Evolutionary conservation across 2,113 vertebrate species (phyloP), one percentile per base, ranked within the genome.

Genomic region (Anoura caudifer): DNA sequence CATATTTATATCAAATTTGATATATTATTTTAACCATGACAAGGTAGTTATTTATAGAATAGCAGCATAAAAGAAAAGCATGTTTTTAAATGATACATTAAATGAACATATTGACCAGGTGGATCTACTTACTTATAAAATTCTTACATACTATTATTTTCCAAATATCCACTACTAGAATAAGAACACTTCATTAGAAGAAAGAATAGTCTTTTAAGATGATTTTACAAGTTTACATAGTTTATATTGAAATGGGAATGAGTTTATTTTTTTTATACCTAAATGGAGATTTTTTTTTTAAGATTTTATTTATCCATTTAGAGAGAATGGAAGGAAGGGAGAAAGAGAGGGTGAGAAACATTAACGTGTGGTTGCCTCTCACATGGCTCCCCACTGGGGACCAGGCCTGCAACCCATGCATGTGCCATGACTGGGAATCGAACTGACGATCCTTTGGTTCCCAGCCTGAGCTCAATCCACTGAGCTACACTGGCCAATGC

Each of bases 81-180:
- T 28, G 16, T 76, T 81, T 81, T 88, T 94, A 56, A 85, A 95
- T 88, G 56, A 77, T 73, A 47, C 33, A 85, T 91, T 97, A 82
- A 87, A 79, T 91, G 85, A 87, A 70, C 4, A 85, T 75, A 86
- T 56, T 96, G 84, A 87, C 65, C 59, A 89, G 14, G 15, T 95
- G 22, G 22, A 17, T 82, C 13, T 81, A 69, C 79, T 92, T 77
- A 77, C 14, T 87, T 84, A 10, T 73, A 73, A 86, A 26, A 93
- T 43, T 59, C 19, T 52, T 69, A 14, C 13, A 56, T 87, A 54
- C 65, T 90, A 16, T 73, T 94, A 76, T 76, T 94, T 95, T 91
- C 50, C 19, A 90, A 90, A 96, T 92, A 17, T 6, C 33, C 19
- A 52, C 17, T 82, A 76, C 20, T 72, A 4, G 28, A 75, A 93